Base-by-base conservation (phyloP, 92 coral and sea anemone species). In the Siderastrea radians region DNA sequence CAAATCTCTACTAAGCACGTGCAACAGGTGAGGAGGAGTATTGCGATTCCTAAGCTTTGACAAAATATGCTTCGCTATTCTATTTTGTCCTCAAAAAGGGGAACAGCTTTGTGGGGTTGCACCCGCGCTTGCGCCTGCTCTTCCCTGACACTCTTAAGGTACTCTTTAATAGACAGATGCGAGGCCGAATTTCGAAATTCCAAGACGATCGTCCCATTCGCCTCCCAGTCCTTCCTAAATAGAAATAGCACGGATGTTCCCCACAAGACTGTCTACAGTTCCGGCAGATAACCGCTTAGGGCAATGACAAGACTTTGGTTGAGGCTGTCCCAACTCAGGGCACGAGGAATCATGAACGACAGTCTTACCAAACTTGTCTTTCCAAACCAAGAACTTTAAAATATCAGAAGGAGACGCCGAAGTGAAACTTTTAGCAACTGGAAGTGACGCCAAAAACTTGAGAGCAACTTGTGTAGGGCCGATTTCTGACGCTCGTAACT, bases 341-440 rank as follows among this genome's bases (percentile, higher is more conserved):
- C 89, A 84, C 1, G n/a, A 7, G 57, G 38, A 10, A 12, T 49
- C 45, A 55, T 84, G 83, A 15, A 84, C 89, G 6, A 11, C 17
- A 15, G 83, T 63, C 19, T 69, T 65, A 1, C 82, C 88, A 4
- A 9, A 43, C 38, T 85, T 85, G 61, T 85, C 89, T 62, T 75
- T 54, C 65, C 79, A 75, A 13, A 55, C 79, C 5, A 75, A 43
- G n/a, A 75, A 75, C 38, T 51, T 55, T 50, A 15, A 38, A 13
- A 84, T 74, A 9, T 85, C 82, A 1, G 45, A 5, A 14, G 82
- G 72, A 8, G 82, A 46, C 1, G 88, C 65, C 14, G 82, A 73
- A 38, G 61, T 8, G 3, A 84, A 51, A 4, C 66, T 38, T 53
- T 84, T 74, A 3, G 76, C 66, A 45, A 52, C 57, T 10, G 83